These are phyloP conservation scores for Ancistrus triradiatus DNA, from an alignment of 2,113 vertebrate species.

Conservation along the genomic window DNA sequence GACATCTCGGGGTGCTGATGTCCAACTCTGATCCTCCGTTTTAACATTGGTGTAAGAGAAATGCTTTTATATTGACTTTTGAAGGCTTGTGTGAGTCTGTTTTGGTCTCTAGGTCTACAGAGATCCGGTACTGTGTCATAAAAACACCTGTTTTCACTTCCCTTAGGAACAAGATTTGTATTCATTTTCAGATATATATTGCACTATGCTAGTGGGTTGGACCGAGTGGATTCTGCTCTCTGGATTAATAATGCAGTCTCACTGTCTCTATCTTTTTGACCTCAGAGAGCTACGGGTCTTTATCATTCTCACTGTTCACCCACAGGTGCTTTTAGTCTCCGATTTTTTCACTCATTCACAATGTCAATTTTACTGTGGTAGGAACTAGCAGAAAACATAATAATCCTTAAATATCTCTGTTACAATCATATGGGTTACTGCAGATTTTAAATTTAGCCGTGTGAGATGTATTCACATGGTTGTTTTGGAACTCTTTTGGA, in stretches of 20 bases:
- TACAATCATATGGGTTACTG: too few relatives aligned
- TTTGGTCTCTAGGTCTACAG: too few relatives aligned
- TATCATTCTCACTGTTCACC: background rate
- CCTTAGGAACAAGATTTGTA: too few relatives aligned
- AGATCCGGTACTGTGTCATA: too few relatives aligned
- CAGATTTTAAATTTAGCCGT: too few relatives aligned
- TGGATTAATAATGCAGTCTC: background rate
- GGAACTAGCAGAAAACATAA: too few relatives aligned
- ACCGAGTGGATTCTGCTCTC: background rate
- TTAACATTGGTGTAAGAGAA: background rate
- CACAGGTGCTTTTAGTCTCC: background rate
- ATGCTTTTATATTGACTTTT: background rate
- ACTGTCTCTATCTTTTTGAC: background rate
- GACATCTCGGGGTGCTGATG: constrained; percentile 83
- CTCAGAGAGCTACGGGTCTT: background rate
- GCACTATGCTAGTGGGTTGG: background rate
- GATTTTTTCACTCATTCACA: constrained; percentile 12
- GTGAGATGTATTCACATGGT: too few relatives aligned
- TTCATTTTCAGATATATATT: too few relatives aligned
- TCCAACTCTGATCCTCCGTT: background rate
- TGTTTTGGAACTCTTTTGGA: too few relatives aligned
- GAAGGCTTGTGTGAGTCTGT: background rate
- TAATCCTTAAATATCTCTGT: too few relatives aligned
- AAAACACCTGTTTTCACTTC: too few relatives aligned
- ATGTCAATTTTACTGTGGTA: background rate